Percentiles rank a stretch among this genome's conserved stretches.
Evolutionary conservation across 53 echinoderm and acorn worm genomes (phyloP).

Genomic region (Antedon mediterranea): DNA sequence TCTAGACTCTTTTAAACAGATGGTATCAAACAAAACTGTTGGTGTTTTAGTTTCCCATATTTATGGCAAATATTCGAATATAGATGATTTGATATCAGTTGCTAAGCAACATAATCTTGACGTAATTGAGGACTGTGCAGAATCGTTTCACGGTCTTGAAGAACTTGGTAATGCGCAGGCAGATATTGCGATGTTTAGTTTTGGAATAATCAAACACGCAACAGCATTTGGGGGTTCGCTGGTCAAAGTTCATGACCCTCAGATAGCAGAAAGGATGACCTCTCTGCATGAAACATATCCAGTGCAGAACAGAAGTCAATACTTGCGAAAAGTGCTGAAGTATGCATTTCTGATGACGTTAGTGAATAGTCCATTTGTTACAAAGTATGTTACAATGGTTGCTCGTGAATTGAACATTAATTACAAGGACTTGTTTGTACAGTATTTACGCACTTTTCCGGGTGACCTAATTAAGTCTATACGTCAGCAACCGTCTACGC

Average conservation of each 20-base stretch:
- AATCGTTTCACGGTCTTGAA: neutral
- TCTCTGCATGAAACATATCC: neutral
- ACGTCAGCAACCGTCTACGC: neutral
- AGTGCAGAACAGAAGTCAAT: neutral
- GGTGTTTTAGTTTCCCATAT: neutral
- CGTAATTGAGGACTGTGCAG: constrained; percentile 4
- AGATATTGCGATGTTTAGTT: constrained; percentile 1
- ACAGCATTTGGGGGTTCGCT: neutral
- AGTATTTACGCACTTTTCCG: constrained; percentile 11
- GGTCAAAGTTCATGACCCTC: neutral
- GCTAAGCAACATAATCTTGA: neutral
- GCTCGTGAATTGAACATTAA: constrained; percentile 2
- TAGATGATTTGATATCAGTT: neutral
- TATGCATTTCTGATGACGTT: constrained; percentile 15
- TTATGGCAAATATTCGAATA: neutral
- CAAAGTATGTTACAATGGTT: neutral
- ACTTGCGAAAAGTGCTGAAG: constrained; percentile 21
- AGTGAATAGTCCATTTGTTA: constrained; percentile 3
- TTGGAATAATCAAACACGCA: constrained; percentile 2
- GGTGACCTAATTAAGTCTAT: neutral
- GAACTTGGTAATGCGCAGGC: neutral
- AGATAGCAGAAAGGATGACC: neutral
- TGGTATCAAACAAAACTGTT: neutral
- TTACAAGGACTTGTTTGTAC: constrained; percentile 11
- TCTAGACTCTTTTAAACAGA: neutral